Conservation (phyloP, 1,140 invertebrate genomes). For the Choristoneura fumiferana region DNA sequence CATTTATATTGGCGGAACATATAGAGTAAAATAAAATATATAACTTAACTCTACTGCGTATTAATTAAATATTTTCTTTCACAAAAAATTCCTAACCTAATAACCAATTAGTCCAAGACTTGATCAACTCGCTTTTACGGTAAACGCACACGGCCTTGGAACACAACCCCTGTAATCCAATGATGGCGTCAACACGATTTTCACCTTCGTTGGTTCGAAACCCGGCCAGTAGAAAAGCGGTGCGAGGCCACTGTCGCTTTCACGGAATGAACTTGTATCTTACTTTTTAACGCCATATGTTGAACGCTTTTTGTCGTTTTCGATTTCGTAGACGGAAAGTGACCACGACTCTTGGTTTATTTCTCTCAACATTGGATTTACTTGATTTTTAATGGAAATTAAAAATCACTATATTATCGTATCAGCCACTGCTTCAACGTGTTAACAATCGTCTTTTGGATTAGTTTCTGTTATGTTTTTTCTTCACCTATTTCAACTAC, state of each 20-base stretch:
- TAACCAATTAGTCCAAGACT: constrained; percentile 25
- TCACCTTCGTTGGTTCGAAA: constrained; percentile 30
- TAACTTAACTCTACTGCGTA: no score
- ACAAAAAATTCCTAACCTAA: constrained; percentile 41
- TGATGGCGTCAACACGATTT: constrained; percentile 23
- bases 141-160: constrained; percentile 46
- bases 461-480: no score
- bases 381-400: neutral
- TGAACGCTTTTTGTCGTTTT: constrained; percentile 4
- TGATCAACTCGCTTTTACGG: constrained; percentile 36
- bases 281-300: constrained; percentile 10
- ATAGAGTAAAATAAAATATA: no score
- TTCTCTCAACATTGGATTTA: neutral
- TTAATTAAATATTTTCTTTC: no score
- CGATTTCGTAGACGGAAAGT: constrained; percentile 11
- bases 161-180: constrained; percentile 33
- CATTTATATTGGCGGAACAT: no score
- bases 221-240: constrained; percentile 31
- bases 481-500: no score
- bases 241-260: constrained; percentile 53
- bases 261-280: constrained; percentile 22
- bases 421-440: no score
- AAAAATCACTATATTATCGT: no score
- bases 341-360: neutral
- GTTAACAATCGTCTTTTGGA: no score